phyloP scores from a whole-genome alignment of 2,113 vertebrate genomes.

The Onychostoma macrolepis region DNA sequence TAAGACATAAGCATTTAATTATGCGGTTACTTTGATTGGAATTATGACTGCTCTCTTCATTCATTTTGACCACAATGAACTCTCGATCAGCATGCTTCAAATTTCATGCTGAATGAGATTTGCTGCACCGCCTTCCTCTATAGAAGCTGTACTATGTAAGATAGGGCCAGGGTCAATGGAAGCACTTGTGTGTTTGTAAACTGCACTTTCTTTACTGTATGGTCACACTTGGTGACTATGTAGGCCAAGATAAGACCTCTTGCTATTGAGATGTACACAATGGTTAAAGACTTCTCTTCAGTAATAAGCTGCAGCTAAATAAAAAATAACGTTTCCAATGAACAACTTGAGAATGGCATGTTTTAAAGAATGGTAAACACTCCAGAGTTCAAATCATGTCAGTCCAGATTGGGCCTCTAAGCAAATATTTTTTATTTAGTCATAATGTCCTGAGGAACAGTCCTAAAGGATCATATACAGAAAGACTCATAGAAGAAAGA shows the following conservation, averaged over 20 bases:
- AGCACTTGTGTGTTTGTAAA: not conserved
- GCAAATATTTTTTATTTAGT: too few species aligned
- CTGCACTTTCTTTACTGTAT: not conserved
- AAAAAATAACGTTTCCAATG: not conserved
- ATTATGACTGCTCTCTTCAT: conserved; percentile 3
- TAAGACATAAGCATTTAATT: not conserved
- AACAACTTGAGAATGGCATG: not conserved
- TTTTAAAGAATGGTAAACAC: not conserved
- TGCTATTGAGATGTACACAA: not conserved
- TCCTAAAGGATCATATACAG: not conserved
- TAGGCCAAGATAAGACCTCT: not conserved
- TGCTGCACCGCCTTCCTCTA: not conserved
- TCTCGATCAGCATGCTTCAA: conserved; percentile 3
- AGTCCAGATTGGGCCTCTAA: not conserved
- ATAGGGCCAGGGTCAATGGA: not conserved
- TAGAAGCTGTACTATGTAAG: not conserved
- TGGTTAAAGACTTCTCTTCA: not conserved
- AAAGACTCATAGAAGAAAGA: not conserved
- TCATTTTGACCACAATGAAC: not conserved
- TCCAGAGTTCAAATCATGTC: not conserved
- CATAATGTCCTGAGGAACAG: too few species aligned
- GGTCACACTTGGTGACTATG: not conserved
- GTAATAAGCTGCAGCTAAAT: not conserved
- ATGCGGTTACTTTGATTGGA: not conserved
- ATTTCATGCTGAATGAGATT: not conserved